Evolutionary conservation across 1,140 invertebrate species (phyloP).

Genomic region (Maniola jurtina): DNA sequence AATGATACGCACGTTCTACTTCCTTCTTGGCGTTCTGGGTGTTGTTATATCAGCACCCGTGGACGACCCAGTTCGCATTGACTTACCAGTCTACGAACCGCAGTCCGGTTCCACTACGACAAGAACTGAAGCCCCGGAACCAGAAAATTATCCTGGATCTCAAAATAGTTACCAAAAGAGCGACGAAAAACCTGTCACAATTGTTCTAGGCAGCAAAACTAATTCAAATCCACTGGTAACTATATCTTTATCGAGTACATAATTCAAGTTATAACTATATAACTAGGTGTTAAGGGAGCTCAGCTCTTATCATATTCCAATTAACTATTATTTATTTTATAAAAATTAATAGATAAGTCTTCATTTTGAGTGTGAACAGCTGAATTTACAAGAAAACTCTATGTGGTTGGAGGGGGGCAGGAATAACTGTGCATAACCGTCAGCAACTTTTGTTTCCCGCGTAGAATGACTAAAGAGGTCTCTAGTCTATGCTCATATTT

Average conservation of each 20-base stretch:
- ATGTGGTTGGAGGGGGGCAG: no score
- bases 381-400: no score
- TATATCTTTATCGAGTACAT: not conserved
- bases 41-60: conserved; percentile 38
- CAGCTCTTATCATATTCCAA: no score
- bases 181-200: not conserved
- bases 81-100: conserved; percentile 66
- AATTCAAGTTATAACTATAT: no score
- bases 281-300: no score
- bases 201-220: not conserved
- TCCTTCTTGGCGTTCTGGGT: conserved; percentile 31
- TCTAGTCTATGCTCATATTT: no score
- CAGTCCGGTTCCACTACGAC: conserved; percentile 28
- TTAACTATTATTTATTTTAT: no score
- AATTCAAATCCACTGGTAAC: conserved; percentile 7
- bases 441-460: no score
- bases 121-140: conserved; percentile 35
- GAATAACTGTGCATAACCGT: no score
- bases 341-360: no score
- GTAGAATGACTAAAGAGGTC: no score
- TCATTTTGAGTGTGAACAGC: no score
- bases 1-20: conserved; percentile 37
- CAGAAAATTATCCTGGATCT: conserved; percentile 50
- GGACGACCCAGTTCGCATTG: conserved; percentile 59
- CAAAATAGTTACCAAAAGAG: conserved; percentile 2